These are phyloP conservation scores for Pseudorasbora parva DNA, from an alignment of 2,113 vertebrate species.

Conservation along the genomic window DNA sequence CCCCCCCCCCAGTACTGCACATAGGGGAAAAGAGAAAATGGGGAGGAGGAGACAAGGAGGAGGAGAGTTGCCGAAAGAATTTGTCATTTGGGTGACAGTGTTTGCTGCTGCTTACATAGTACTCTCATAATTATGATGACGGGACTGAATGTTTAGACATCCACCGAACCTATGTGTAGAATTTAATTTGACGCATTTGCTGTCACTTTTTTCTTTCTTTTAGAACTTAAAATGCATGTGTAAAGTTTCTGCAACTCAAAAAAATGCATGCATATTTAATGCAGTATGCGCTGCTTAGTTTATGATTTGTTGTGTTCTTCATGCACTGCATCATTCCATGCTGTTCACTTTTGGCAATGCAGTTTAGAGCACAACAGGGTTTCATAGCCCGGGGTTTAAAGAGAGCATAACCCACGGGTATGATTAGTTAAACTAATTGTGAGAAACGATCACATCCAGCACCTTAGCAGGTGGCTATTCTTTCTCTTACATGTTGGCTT, in stretches of 20 bases:
- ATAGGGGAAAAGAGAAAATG: no score
- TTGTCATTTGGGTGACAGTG: no score
- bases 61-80: no score
- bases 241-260: background rate
- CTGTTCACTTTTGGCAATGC: background rate
- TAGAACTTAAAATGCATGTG: background rate
- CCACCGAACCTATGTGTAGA: no score
- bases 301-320: slow-evolving; percentile 10
- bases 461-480: background rate
- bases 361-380: slow-evolving; percentile 6
- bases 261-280: background rate
- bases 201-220: background rate
- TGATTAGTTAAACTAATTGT: background rate
- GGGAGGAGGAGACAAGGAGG: no score
- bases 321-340: background rate
- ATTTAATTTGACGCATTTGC: background rate
- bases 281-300: background rate
- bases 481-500: background rate
- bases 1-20: no score
- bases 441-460: slow-evolving; percentile 4
- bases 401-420: background rate
- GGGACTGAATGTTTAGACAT: no score
- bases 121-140: no score
- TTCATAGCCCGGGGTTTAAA: background rate
- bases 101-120: no score